Percentiles rank a stretch among this genome's conserved stretches.
Evolutionary conservation across 2,113 vertebrate genomes (phyloP).

Genomic region (Heloderma charlesbogerti): DNA sequence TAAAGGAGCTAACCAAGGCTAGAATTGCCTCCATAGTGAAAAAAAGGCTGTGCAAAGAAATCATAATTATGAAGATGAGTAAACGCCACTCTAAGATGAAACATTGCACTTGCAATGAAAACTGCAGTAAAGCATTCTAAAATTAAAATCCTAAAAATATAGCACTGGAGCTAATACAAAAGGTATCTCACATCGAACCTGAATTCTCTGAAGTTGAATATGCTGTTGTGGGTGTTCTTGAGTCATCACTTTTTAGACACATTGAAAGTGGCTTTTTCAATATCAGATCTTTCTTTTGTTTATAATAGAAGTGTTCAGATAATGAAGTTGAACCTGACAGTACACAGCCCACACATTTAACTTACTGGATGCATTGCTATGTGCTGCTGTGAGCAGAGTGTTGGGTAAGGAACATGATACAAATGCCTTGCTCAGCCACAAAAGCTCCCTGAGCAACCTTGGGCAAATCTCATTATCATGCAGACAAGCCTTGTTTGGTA

Average conservation of each 20-base stretch:
- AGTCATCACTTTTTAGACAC: constrained; percentile 36
- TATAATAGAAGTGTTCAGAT: constrained; percentile 21
- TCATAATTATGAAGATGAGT: neutral
- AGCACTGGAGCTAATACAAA: constrained; percentile 11
- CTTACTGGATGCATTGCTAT: neutral
- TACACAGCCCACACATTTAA: accelerated
- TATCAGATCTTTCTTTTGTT: neutral
- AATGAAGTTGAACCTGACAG: accelerated
- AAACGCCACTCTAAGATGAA: constrained; percentile 8
- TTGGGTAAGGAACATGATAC: neutral
- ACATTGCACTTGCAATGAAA: neutral
- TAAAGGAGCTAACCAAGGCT: neutral
- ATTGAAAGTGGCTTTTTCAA: neutral
- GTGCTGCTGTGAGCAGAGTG: neutral
- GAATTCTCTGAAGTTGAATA: constrained; percentile 19
- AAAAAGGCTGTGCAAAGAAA: neutral
- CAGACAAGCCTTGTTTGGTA: neutral
- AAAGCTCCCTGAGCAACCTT: neutral
- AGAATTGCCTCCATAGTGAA: neutral
- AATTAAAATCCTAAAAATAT: constrained; percentile 32
- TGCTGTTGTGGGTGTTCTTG: constrained; percentile 29
- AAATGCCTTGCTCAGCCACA: neutral
- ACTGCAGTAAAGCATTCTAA: neutral
- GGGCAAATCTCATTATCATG: no score
- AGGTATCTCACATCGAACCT: neutral